A percentile compares a stretch with the other conserved stretches of the same genome.
Conservation (phyloP, 2,888 invertebrate genomes). For the Epinotia nisella region DNA sequence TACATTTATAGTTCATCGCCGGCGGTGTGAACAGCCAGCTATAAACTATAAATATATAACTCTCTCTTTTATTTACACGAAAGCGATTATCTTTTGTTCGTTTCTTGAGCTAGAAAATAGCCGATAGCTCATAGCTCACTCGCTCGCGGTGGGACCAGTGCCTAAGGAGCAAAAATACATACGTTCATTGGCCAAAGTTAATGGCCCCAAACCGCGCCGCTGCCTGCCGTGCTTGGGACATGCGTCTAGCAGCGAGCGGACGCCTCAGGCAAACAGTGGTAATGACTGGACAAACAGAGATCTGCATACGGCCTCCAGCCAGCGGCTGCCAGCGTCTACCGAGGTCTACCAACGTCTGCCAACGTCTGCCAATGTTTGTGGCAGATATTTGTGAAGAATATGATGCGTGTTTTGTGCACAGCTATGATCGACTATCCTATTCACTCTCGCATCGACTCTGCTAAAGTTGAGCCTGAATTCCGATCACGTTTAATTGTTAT, state of each 20-base stretch:
- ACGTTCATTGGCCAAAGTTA: neutral
- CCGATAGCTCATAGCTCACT: too few species aligned
- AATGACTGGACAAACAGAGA: constrained; percentile 86
- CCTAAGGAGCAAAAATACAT: neutral
- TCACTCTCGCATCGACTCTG: too few species aligned
- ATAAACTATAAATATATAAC: too few species aligned
- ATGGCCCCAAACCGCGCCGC: constrained; percentile 1
- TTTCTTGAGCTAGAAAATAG: too few species aligned
- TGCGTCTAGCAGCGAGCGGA: constrained; percentile 50
- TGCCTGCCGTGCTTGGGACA: constrained; percentile 13
- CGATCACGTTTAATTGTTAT: too few species aligned
- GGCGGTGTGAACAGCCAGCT: too few species aligned
- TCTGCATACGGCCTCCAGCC: constrained; percentile 81
- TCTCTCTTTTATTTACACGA: too few species aligned
- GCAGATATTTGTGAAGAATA: neutral
- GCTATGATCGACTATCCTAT: too few species aligned
- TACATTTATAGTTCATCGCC: too few species aligned
- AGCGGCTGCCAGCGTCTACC: constrained; percentile 47
- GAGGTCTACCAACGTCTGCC: constrained; percentile 44
- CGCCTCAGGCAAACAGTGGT: constrained; percentile 67
- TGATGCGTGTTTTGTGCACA: neutral
- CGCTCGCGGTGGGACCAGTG: too few species aligned
- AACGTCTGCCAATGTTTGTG: neutral
- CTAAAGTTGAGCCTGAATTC: neutral
- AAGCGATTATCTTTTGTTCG: too few species aligned